A percentile compares a stretch with the other conserved stretches of the same genome.
phyloP scores from a whole-genome alignment of 2,888 invertebrate genomes.

The Scaptomyza caliginosa region DNA sequence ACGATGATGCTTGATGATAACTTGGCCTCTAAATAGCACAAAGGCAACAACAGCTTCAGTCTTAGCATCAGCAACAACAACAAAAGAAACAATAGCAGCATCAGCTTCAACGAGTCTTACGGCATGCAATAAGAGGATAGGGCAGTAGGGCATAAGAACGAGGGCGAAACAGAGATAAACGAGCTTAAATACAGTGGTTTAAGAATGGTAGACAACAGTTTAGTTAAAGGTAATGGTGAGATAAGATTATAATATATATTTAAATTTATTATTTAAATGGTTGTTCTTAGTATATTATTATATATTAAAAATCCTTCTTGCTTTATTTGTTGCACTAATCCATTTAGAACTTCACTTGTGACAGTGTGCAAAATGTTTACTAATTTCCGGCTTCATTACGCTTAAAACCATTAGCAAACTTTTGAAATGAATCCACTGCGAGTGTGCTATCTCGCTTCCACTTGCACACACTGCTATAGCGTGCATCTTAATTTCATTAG shows the following conservation, averaged over 20 bases:
- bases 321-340: background rate
- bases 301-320: no score
- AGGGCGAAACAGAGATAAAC: constrained; percentile 5
- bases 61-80: constrained; percentile 2
- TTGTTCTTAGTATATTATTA: no score
- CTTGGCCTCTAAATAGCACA: constrained; percentile 40
- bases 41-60: constrained; percentile 2
- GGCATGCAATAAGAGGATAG: constrained; percentile 1
- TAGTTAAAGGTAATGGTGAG: background rate
- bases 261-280: background rate
- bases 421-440: constrained; percentile 61
- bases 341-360: constrained; percentile 13
- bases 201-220: background rate
- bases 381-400: constrained; percentile 79
- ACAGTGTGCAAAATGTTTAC: constrained; percentile 68
- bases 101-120: constrained; percentile 1
- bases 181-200: constrained; percentile 28
- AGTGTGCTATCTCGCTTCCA: background rate
- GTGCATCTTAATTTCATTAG: constrained; percentile 67
- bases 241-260: background rate
- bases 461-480: constrained; percentile 17
- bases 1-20: constrained; percentile 43
- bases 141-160: background rate
- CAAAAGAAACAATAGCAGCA: constrained; percentile 7
- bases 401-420: constrained; percentile 76